Evolutionary conservation across 2,797 vertebrate genomes (phyloP), one percentile per base, ranked within the genome.

Genomic region (Zonotrichia albicollis): DNA sequence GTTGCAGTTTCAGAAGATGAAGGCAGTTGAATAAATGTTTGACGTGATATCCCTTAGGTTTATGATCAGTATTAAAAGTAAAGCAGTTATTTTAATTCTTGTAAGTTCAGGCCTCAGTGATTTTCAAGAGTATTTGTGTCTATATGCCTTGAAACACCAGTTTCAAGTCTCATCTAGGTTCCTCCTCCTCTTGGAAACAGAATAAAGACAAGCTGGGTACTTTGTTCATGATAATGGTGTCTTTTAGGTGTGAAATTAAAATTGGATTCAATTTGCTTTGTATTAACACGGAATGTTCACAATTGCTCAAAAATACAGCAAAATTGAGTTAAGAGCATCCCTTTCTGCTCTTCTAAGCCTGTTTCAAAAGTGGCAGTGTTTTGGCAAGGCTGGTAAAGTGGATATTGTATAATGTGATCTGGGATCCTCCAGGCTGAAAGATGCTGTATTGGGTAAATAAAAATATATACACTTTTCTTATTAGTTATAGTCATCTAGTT

Each of bases 201-300:
- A 94, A 72, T 61, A 86, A 78, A 94, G 83, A 84, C 19, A 5
- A 92, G 65, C 73, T 85, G 81, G 57, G 46, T 95, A 79, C 70
- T 92, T 78, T 73, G n/a, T 94, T 94, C 68, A 11, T 68, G 30
- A 71, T 90, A 94, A 93, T 90, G 83, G 73, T 64, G 45, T 81
- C 64, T 82, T 90, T 82, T 96, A 90, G 83, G 90, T 95, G 65
- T 87, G 71, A 94, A 94, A 92, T 94, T 90, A 93, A 94, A 95
- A 96, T 81, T 66, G 38, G 45, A 76, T 91, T 90, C 83, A 43
- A 25, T 80, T 92, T 93, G 48, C 61, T 93, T 91, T 94, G 80
- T 90, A 71, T 88, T 84, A 91, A 86, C 74, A 79, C 53, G 84
- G 84, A 94, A 82, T 36, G 50, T 60, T 93, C 38, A 71, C 45